Conservation (phyloP, 2,113 vertebrate species). For the Hippocampus abdominalis region DNA sequence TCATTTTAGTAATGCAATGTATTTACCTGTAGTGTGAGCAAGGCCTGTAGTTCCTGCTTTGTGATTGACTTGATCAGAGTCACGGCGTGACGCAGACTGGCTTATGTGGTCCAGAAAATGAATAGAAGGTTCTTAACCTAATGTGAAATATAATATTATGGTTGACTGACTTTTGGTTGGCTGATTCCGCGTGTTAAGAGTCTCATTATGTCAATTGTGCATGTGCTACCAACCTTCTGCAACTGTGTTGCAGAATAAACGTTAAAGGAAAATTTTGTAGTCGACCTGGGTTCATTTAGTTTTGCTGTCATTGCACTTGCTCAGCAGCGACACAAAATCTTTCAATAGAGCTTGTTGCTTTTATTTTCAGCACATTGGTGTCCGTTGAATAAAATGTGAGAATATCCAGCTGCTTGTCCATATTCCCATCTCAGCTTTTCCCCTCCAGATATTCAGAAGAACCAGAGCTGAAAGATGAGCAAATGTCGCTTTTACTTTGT, state of each 20-base stretch:
- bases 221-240: not conserved
- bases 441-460: constrained; percentile 1
- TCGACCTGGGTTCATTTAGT: not conserved
- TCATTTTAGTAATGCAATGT: not conserved
- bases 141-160: no score
- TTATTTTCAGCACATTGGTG: not conserved
- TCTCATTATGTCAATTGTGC: not conserved
- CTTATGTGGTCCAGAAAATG: no score
- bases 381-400: not conserved
- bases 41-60: not conserved
- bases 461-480: not conserved
- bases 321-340: not conserved
- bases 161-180: no score
- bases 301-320: not conserved
- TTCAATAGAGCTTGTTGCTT: not conserved
- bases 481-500: constrained; percentile 16
- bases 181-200: no score
- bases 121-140: no score
- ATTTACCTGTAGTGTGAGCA: not conserved
- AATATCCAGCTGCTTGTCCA: not conserved
- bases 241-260: not conserved
- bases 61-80: not conserved
- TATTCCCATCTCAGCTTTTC: not conserved
- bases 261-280: not conserved
- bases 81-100: no score